Percentiles rank a stretch among this genome's conserved stretches.
phyloP scores from a whole-genome alignment of 2,888 invertebrate genomes.

The Kryphioiulus occultus region DNA sequence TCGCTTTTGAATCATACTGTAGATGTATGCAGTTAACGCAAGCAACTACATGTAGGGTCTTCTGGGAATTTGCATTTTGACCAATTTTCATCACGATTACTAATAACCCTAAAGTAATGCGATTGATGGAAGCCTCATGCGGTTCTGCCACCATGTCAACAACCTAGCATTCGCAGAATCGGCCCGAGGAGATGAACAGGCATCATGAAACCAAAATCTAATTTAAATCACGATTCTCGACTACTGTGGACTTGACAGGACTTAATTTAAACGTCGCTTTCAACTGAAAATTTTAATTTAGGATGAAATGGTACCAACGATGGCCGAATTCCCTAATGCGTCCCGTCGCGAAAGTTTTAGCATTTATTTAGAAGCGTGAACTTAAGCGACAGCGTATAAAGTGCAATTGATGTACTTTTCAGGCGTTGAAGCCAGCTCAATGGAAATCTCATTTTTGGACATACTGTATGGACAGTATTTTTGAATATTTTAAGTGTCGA shows the following conservation, averaged over 20 bases:
- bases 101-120: not conserved
- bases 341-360: too few species aligned
- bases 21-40: too few species aligned
- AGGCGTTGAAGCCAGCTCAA: too few species aligned
- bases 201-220: not conserved
- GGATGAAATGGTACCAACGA: not conserved
- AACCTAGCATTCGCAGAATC: not conserved
- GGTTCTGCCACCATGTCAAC: constrained; percentile 18
- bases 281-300: not conserved
- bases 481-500: too few species aligned
- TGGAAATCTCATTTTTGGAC: too few species aligned
- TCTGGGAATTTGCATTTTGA: not conserved
- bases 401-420: too few species aligned
- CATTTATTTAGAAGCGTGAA: too few species aligned
- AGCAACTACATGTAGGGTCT: not conserved
- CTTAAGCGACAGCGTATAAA: too few species aligned
- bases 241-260: not conserved
- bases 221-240: constrained; percentile 16
- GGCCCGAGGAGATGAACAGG: not conserved
- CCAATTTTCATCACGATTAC: not conserved
- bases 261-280: not conserved
- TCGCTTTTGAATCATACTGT: too few species aligned
- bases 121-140: not conserved
- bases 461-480: too few species aligned
- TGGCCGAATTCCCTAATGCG: too few species aligned